Evolutionary conservation across 2,797 vertebrate genomes (phyloP).

Genomic region (Hephaestus fuliginosus): DNA sequence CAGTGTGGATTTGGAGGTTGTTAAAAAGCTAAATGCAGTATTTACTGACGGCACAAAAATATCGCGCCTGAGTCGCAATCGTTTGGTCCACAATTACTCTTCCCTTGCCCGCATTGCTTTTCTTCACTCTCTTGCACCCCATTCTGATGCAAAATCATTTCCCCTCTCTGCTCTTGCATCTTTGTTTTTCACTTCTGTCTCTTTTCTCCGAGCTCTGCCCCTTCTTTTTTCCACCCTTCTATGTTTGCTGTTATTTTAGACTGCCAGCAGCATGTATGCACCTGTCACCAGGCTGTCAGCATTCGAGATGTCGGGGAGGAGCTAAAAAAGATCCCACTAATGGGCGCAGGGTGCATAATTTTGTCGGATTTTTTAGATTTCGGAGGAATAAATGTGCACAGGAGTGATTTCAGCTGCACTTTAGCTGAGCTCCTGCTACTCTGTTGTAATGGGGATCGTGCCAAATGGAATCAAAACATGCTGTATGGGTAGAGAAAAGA

Average conservation of each 20-base stretch:
- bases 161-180: slow-evolving; percentile 18
- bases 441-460: not conserved
- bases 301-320: slow-evolving; percentile 37
- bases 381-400: slow-evolving; percentile 11
- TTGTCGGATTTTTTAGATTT: slow-evolving; percentile 20
- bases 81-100: slow-evolving; percentile 18
- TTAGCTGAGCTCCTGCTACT: slow-evolving; percentile 14
- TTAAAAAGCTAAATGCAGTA: slow-evolving; percentile 4
- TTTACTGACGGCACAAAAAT: slow-evolving; percentile 22
- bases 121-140: slow-evolving; percentile 10
- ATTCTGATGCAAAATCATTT: slow-evolving; percentile 26
- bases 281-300: slow-evolving; percentile 54
- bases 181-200: slow-evolving; percentile 27
- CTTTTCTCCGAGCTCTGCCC: slow-evolving; percentile 28
- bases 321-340: slow-evolving; percentile 31
- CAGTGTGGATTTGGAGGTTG: slow-evolving; percentile 23
- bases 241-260: slow-evolving; percentile 60
- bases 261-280: slow-evolving; percentile 41
- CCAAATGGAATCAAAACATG: slow-evolving; percentile 47
- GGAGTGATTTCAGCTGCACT: slow-evolving; percentile 1
- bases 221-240: slow-evolving; percentile 26
- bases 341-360: slow-evolving; percentile 4
- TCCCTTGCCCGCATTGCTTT: not conserved
- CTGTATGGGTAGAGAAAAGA: slow-evolving; percentile 1
- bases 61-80: not conserved